Conservation (phyloP, 2,797 vertebrate genomes). For the Platalea minor region DNA sequence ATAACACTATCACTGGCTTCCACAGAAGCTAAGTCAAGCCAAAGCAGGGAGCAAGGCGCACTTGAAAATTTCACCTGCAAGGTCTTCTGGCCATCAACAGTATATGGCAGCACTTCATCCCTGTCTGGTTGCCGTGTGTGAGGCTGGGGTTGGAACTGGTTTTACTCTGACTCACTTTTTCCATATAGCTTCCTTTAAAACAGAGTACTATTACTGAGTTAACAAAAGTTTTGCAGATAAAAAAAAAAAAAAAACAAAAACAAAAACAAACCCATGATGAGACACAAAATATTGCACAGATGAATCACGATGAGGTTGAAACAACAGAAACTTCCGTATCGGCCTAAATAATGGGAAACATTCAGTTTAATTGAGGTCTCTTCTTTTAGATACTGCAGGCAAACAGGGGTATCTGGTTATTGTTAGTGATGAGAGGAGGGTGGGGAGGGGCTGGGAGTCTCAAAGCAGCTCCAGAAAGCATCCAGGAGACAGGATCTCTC, state of each 20-base stretch:
- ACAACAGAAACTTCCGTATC: background rate
- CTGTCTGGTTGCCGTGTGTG: conserved; percentile 17
- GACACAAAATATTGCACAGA: background rate
- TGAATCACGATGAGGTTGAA: background rate
- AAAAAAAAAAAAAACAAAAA: background rate
- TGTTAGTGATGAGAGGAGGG: background rate
- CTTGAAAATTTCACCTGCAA: conserved; percentile 30
- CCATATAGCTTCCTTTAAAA: background rate
- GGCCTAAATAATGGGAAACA: conserved; percentile 25
- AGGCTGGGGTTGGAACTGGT: background rate
- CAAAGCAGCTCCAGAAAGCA: background rate
- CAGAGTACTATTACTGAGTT: background rate
- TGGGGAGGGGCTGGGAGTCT: background rate
- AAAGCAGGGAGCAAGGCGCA: background rate
- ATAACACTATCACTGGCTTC: conserved; percentile 33
- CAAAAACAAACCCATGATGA: background rate
- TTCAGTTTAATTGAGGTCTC: background rate
- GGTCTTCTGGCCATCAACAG: background rate
- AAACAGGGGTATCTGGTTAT: conserved; percentile 42
- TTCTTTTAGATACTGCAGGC: background rate
- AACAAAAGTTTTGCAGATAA: background rate
- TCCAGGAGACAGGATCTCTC: conserved; percentile 17
- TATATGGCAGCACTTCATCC: conserved; percentile 5
- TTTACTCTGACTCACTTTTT: conserved; percentile 31
- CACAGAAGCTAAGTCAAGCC: background rate